Conservation (phyloP, 1,140 invertebrate species). For the Acyrthosiphon pisum region DNA sequence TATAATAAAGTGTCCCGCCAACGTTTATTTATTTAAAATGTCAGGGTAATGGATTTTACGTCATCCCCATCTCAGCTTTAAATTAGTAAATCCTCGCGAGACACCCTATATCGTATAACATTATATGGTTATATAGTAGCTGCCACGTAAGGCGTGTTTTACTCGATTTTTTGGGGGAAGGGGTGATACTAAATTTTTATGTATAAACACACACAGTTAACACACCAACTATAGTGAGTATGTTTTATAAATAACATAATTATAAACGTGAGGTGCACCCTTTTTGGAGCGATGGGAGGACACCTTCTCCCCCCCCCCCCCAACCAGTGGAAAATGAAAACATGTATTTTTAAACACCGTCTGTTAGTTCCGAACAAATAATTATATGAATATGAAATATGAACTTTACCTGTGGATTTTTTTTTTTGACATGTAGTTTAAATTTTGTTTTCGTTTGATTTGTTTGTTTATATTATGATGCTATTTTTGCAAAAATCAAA, state of each 20-base stretch:
- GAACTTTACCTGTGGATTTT: background rate
- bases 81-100: background rate
- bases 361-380: background rate
- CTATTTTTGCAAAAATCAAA: background rate
- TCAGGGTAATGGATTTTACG: background rate
- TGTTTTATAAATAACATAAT: background rate
- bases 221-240: background rate
- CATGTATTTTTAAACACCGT: background rate
- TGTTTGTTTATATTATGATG: background rate
- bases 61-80: background rate
- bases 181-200: background rate
- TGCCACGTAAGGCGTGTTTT: background rate
- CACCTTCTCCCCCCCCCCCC: no score
- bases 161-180: background rate
- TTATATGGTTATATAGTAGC: background rate
- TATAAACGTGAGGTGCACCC: background rate
- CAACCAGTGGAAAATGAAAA: background rate
- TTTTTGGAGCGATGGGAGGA: background rate
- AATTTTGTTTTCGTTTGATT: background rate
- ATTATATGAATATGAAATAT: background rate
- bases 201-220: background rate
- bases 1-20: background rate
- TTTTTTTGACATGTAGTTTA: background rate
- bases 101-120: background rate
- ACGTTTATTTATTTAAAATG: constrained; percentile 20